A percentile compares a stretch with the other conserved stretches of the same genome.
These are phyloP conservation scores for Stramonita haemastoma DNA, from an alignment of 2,888 invertebrate genomes.

Conservation along the genomic window DNA sequence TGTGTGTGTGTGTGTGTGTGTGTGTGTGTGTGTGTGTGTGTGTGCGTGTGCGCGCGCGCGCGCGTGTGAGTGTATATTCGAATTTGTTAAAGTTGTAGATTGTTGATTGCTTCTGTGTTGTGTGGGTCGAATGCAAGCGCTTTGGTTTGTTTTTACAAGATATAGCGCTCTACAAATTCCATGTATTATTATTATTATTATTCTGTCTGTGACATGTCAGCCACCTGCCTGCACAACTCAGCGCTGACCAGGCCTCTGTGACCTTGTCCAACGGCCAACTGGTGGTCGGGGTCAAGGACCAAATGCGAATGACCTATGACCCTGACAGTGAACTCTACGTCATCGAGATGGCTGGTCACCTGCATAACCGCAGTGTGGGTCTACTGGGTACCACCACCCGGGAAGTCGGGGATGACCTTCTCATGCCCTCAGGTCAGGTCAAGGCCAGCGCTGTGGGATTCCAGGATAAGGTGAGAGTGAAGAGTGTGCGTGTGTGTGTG, in stretches of 20 bases:
- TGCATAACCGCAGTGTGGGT: slow-evolving; percentile 37
- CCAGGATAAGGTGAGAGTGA: slow-evolving; percentile 15
- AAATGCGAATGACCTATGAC: slow-evolving; percentile 38
- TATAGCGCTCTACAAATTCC: too few species aligned
- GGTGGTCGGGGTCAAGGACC: not conserved
- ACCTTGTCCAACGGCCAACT: slow-evolving; percentile 26
- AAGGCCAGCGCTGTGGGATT: not conserved
- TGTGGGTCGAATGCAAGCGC: too few species aligned
- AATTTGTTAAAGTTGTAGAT: too few species aligned
- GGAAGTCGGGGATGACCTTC: slow-evolving; percentile 31
- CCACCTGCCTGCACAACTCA: not conserved
- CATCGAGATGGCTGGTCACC: slow-evolving; percentile 23
- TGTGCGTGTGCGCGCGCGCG: too few species aligned
- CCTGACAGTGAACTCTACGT: slow-evolving; percentile 16
- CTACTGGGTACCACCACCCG: slow-evolving; percentile 30
- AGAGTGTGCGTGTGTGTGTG: not conserved
- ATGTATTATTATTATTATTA: too few species aligned
- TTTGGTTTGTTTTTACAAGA: too few species aligned
- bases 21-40: too few species aligned
- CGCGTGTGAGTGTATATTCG: too few species aligned
- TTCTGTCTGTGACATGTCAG: slow-evolving; percentile 16
- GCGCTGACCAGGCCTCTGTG: not conserved
- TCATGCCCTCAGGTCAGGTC: slow-evolving; percentile 17
- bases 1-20: too few species aligned
- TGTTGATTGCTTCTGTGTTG: too few species aligned